Evolutionary conservation across 1,140 invertebrate genomes (phyloP), one percentile per base, ranked within the genome.

Genomic region (Hyphantria cunea): DNA sequence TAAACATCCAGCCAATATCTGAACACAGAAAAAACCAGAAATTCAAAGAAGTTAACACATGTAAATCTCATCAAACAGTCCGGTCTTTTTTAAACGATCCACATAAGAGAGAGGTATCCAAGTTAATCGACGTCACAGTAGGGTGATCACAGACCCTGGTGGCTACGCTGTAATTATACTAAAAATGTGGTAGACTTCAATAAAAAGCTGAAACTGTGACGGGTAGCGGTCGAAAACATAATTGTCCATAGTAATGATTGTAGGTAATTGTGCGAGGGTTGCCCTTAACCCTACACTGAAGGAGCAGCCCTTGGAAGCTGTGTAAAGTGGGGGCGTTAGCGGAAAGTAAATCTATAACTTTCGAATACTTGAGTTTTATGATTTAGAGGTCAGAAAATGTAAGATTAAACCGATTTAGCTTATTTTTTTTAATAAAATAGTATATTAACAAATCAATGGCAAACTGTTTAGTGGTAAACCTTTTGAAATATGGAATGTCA

Each of bases 181-280:
- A 84, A 89, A 86, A 79, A 86, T 64, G 72, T 52, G 63, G 68
- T 65, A 51, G 73, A 67, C 76, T 76, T 64, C 80, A 77, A 80
- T 83, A 86, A 89, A 88, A 86, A 89, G 76, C 80, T 82, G 75
- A 72, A 74, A 77, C 72, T 80, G 78, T 80, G 73, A 80, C 76
- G 82, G 74, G 73, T 66, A 68, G 72, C 69, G 73, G 73, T 72
- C 81, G 70, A 80, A 76, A 75, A 85, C 80, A 84, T 84, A 85
- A 86, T 85, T 80, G 83, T 83, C 76, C 71, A 79, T 80, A 75
- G 78, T 85, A 87, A 87, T 84, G 76, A 89, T 86, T 86, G 86
- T 87, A 84, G 82, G 80, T 86, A 89, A 87, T 89, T 89, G 81
- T 80, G 47, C 34, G 61, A 41, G 45, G 79, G 73, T 54, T 65